A percentile compares a stretch with the other conserved stretches of the same genome.
Conservation (phyloP, 2,888 invertebrate genomes). For the Pseudococcus jackbeardsleyi region DNA sequence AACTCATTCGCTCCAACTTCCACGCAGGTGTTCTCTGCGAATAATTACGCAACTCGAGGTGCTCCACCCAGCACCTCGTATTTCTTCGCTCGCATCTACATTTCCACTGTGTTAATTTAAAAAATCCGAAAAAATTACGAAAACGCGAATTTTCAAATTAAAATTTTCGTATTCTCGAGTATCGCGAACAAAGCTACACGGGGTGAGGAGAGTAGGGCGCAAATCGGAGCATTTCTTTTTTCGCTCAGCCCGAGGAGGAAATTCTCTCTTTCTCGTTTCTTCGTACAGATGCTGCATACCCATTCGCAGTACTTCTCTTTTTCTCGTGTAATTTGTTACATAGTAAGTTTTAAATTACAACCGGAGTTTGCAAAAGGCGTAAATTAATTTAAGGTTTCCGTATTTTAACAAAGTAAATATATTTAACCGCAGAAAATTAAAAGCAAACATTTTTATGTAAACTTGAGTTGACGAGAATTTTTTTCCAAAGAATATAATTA, state of each 20-base stretch:
- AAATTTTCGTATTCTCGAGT: background rate
- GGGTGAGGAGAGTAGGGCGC: background rate
- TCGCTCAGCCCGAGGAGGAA: background rate
- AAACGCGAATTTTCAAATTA: background rate
- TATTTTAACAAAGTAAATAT: conserved; percentile 50
- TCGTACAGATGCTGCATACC: background rate
- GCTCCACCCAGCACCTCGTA: too few species aligned
- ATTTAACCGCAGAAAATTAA: conserved; percentile 43
- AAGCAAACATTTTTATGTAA: conserved; percentile 51
- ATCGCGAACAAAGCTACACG: background rate
- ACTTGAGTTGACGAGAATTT: conserved; percentile 44
- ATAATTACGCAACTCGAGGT: too few species aligned
- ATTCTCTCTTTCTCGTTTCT: background rate
- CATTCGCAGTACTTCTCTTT: background rate
- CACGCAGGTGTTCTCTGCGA: too few species aligned
- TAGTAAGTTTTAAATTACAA: conserved; percentile 48
- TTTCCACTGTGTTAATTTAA: background rate
- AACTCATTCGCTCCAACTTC: too few species aligned
- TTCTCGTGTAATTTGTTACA: conserved; percentile 14
- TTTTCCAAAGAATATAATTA: conserved; percentile 42
- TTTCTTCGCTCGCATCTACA: too few species aligned
- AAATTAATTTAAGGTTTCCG: conserved; percentile 42
- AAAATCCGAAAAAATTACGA: background rate
- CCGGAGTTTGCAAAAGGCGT: conserved; percentile 35
- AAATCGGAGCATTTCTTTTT: background rate